Evolutionary conservation across 2,113 vertebrate species (phyloP).

Genomic region (Epinephelus cyanopodus): DNA sequence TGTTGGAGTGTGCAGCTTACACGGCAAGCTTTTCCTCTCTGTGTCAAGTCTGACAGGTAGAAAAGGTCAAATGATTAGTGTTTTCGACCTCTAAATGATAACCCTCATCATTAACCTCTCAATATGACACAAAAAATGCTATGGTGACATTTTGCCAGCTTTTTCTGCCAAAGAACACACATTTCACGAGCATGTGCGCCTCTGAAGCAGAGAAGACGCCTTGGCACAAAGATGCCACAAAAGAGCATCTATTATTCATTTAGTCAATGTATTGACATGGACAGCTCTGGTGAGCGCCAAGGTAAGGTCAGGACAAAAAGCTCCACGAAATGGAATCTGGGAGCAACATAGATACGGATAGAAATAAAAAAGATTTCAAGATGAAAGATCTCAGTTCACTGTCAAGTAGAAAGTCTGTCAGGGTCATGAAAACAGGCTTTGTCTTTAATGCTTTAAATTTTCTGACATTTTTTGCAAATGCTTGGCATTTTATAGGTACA

Average conservation of each 20-base stretch:
- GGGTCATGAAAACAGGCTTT: background rate
- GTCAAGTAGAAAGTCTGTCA: conserved; percentile 1
- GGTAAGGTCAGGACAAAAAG: conserved; percentile 36
- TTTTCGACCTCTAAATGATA: background rate
- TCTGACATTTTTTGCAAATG: conserved; percentile 33
- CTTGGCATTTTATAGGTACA: conserved; percentile 21
- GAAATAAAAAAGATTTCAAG: conserved; percentile 19
- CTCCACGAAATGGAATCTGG: conserved; percentile 38
- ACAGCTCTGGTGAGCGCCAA: conserved; percentile 34
- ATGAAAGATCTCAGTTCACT: conserved; percentile 2
- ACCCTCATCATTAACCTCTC: background rate
- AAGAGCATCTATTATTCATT: conserved; percentile 69
- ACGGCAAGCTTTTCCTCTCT: background rate
- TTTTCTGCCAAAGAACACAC: background rate
- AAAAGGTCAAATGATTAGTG: conserved; percentile 19
- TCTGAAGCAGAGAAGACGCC: conserved; percentile 1
- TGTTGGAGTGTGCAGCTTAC: background rate
- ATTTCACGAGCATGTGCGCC: background rate
- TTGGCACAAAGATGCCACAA: conserved; percentile 32
- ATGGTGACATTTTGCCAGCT: conserved; percentile 12
- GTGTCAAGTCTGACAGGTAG: conserved; percentile 8
- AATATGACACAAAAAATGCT: background rate
- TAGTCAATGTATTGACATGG: conserved; percentile 64
- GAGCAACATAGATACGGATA: background rate
- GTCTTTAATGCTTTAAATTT: background rate